Base-by-base conservation (phyloP, 2,797 vertebrate species). In the Enteromius viviparus region DNA sequence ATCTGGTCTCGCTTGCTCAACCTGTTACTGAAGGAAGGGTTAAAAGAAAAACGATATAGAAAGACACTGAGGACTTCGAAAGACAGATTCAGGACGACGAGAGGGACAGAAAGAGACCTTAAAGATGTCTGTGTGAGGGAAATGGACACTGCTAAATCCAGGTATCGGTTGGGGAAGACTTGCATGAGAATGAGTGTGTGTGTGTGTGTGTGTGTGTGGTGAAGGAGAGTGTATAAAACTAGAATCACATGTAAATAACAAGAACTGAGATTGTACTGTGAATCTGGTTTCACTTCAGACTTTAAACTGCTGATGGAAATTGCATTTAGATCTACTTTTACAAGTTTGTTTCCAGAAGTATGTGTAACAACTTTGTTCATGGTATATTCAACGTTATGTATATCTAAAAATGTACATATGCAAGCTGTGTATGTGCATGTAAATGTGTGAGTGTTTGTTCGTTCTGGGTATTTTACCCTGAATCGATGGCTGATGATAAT, bases 41-140 rank as follows among this genome's bases (percentile, higher is more conserved):
- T 75, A 14, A 37, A 37, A n/a, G 49, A 42, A 78, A 42, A 74
- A 70, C 51, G 2, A 76, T 88, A 89, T 86, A 88, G 26, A 91
- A 87, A 91, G 92, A 91, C 86, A 23, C 60, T 12, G 32, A 55
- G 76, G 69, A 81, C 49, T 64, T 23, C 40, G 62, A 65, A 34
- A 65, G 29, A 34, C 62, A 65, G 29, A 34, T 19, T 42, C 70
- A 76, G 37, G 32, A 29, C 86, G 86, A 90, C 88, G 82, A 86
- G 88, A 58, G 12, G 42, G 88, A 90, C 88, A 87, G 88, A 89
- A 29, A 91, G 87, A 91, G 91, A 91, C 77, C 21, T 7, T 80
- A 88, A 93, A 91, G 82, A 94, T 94, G 94, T 89, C 83, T 84
- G 85, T 65, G 82, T 91, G 87, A 93, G 89, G 90, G 89, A 89